Percentiles rank a stretch among this genome's conserved stretches.
phyloP scores from a whole-genome alignment of 2,797 vertebrate species.

The Malacoraja senta region DNA sequence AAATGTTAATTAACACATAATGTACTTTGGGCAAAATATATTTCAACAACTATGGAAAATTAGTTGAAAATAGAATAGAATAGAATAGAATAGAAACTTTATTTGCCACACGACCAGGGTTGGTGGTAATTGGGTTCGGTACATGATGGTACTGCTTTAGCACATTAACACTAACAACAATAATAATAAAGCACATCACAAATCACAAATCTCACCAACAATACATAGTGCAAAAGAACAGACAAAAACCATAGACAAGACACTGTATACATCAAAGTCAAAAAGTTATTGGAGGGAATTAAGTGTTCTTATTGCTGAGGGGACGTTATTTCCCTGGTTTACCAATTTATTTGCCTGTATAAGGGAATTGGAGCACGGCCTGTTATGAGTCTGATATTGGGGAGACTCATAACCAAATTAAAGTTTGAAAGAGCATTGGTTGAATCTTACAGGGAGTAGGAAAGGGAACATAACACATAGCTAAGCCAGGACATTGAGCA shows the following conservation, averaged over 20 bases:
- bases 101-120: no score
- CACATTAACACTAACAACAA: no score
- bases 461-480: not conserved
- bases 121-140: no score
- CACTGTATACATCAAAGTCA: no score
- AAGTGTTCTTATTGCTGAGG: no score
- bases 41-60: not conserved
- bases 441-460: not conserved
- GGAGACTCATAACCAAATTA: not conserved
- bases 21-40: not conserved
- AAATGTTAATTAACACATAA: not conserved
- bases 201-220: no score
- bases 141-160: no score
- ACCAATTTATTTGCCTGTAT: not conserved
- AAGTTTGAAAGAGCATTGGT: not conserved
- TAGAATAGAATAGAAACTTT: no score
- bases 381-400: not conserved
- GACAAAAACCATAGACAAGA: no score
- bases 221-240: no score
- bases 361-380: not conserved
- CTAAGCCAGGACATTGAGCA: constrained; percentile 16
- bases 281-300: no score
- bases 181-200: no score
- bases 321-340: not conserved
- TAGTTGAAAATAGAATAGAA: not conserved